Conservation (phyloP, 2,888 invertebrate species). For the Galeopsomyia nigrocyanea region DNA sequence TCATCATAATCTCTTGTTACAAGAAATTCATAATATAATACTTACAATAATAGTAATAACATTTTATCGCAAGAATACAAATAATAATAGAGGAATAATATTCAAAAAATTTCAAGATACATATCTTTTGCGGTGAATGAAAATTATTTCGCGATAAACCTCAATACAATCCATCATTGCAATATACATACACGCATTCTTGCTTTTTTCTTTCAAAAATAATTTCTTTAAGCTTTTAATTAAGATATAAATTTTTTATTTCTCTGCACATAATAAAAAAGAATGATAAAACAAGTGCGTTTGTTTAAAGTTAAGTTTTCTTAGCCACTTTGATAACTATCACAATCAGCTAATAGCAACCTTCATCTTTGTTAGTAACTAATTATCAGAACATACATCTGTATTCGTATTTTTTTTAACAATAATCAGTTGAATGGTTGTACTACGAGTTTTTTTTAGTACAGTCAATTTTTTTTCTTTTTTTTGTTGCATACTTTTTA, state of each 20-base stretch:
- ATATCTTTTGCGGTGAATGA: slow-evolving; percentile 28
- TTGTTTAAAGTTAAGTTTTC: slow-evolving; percentile 43
- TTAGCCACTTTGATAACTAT: slow-evolving; percentile 56
- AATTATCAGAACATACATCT: slow-evolving; percentile 7
- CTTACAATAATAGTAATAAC: slow-evolving; percentile 38
- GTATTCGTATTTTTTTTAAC: slow-evolving; percentile 26
- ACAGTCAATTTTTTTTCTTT: not conserved
- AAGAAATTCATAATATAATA: slow-evolving; percentile 43
- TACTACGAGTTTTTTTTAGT: slow-evolving; percentile 21
- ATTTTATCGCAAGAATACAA: slow-evolving; percentile 36
- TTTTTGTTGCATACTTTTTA: slow-evolving; percentile 25
- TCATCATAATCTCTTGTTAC: slow-evolving; percentile 53
- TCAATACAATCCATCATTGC: slow-evolving; percentile 13
- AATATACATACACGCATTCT: slow-evolving; percentile 9
- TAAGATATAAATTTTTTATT: not conserved
- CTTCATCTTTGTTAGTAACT: slow-evolving; percentile 44
- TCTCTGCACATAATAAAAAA: no score
- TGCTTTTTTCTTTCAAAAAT: not conserved
- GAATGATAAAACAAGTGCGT: slow-evolving; percentile 15
- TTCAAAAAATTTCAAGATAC: slow-evolving; percentile 23
- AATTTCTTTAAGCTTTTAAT: not conserved
- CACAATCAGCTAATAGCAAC: slow-evolving; percentile 60
- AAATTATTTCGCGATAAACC: slow-evolving; percentile 27
- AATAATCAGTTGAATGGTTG: slow-evolving; percentile 18
- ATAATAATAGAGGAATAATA: slow-evolving; percentile 32